Evolutionary conservation across 2,797 vertebrate genomes (phyloP), one percentile per base, ranked within the genome.

Genomic region (Lepilemur septentrionalis): DNA sequence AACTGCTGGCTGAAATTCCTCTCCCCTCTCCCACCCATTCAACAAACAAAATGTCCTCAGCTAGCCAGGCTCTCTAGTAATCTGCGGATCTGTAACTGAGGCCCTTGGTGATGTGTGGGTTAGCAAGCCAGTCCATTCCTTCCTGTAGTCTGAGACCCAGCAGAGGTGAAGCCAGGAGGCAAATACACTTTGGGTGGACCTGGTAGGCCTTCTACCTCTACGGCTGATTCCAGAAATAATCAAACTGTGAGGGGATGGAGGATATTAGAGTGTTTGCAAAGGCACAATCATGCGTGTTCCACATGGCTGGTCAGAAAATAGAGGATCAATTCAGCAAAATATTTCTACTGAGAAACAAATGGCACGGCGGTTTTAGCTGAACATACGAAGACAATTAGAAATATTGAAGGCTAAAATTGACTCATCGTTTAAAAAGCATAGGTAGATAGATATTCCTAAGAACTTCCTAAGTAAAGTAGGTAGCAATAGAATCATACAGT

Each of bases 161-260:
- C 41, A 78, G 12, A 46, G 63, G 9, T 67, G 32, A n/a, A 52
- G 22, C 25, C 5, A 10, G 46, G 23, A 23, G 22, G 30, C 15
- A 23, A 15, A 6, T 38, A 8, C 14, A 0, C 5, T 35, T 17
- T 35, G 35, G 4, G 11, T 30, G n/a, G 52, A 4, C 3, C 25
- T 0, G 2, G 28, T 48, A 28, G 1, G 1, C 9, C 48, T 7
- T 86, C 2, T 0, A 23, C 3, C 9, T 89, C 3, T 1, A 28
- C 4, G 3, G 23, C 25, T 43, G 32, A 41, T 61, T 5, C 32
- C 12, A 12, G 43, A 92, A 84, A 22, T 10, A 65, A 43, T 20
- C 17, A 32, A 72, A 55, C 30, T 8, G 2, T 18, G 57, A 20
- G 22, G 22, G 23, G 1, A n/a, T 1, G 6, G 4, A 52, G 35